Evolutionary conservation across 2,113 vertebrate genomes (phyloP), one percentile per base, ranked within the genome.

Genomic region (Miniopterus natalensis): DNA sequence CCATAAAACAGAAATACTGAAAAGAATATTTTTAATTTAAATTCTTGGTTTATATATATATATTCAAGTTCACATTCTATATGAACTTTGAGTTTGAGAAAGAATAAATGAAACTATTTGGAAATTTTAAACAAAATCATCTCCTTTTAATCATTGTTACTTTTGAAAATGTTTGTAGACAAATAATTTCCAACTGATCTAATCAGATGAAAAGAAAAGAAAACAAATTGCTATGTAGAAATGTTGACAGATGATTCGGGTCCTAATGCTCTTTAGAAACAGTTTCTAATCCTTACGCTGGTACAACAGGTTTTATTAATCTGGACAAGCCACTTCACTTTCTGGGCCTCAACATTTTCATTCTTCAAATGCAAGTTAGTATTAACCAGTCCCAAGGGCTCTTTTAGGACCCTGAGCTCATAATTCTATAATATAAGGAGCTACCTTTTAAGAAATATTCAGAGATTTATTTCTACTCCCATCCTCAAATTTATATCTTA

Each of bases 121-220:
- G 14, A 88, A 66, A 92, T 81, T 88, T 85, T 66, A 94, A 90
- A 80, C 12, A 53, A 80, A 93, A 66, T 80, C 21, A n/a, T 27
- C 6, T 40, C 25, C 12, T 65, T 91, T 90, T 85, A 2, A 73
- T 68, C 57, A 63, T 63, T 78, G 12, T 55, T 61, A 73, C 2
- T 31, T 83, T 85, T 83, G 18, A 68, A 75, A 87, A 73, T n/a
- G 3, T 59, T 90, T 49, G 42, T 36, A 57, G 10, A 51, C n/a
- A 68, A 40, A 51, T 5, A 89, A 20, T 2, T 80, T 94, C 20
- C 25, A 47, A 21, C 51, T 63, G 13, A 45, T 85, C 31, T 80
- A 63, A 74, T 91, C 3, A 84, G 6, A 51, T 73, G 15, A 65
- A 70, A 85, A 71, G 23, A 49, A 57, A 92, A 65, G 14, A 29